These are phyloP conservation scores for Puntigrus tetrazona DNA, from an alignment of 2,113 vertebrate species.

Conservation along the genomic window DNA sequence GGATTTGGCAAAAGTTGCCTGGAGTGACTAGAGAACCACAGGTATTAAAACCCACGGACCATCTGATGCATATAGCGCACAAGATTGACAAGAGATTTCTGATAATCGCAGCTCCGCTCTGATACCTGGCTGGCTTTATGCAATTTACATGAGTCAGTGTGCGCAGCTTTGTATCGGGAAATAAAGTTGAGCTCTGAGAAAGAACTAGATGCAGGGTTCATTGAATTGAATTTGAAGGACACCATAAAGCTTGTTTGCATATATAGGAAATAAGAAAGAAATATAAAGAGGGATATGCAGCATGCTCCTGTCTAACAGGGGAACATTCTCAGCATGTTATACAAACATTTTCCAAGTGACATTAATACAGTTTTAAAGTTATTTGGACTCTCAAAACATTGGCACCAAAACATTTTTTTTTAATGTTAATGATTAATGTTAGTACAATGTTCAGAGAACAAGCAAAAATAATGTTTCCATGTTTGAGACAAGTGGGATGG, in stretches of 20 bases:
- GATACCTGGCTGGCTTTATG: background rate
- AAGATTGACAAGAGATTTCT: background rate
- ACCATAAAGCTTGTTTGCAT: background rate
- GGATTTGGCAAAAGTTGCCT: constrained; percentile 8
- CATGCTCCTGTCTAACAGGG: background rate
- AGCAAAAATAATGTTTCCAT: too few relatives aligned
- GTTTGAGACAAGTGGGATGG: too few relatives aligned
- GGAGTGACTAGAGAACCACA: background rate
- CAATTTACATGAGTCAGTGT: background rate
- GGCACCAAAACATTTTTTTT: too few relatives aligned
- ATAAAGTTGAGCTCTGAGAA: background rate
- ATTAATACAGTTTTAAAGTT: too few relatives aligned
- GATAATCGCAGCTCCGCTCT: background rate
- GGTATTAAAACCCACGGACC: background rate
- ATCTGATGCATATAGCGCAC: background rate
- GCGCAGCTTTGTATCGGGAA: background rate
- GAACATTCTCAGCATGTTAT: background rate
- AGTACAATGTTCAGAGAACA: too few relatives aligned
- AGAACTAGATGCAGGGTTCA: background rate
- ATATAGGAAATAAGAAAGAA: background rate
- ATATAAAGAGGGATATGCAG: background rate
- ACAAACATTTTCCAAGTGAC: too few relatives aligned
- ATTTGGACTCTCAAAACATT: too few relatives aligned
- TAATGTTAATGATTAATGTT: too few relatives aligned
- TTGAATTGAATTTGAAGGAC: background rate